Percentiles rank a stretch among this genome's conserved stretches.
Conservation (phyloP, 1,140 invertebrate genomes). For the Oncopeltus fasciatus region DNA sequence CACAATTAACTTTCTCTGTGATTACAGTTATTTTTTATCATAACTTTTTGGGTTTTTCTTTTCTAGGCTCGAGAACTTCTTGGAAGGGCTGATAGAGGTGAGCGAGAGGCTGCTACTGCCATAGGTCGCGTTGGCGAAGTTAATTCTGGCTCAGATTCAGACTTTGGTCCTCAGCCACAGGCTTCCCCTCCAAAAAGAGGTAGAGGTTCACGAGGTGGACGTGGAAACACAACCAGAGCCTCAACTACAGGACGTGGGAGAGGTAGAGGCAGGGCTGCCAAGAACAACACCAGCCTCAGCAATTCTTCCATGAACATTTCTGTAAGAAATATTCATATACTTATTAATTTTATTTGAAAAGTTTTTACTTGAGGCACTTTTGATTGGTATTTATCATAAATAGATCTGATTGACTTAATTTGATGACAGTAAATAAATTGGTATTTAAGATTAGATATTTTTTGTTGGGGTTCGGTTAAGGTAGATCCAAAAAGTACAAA, state of each 20-base stretch:
- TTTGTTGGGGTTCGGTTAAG: no score
- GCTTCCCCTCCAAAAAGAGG: no score
- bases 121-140: background rate
- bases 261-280: background rate
- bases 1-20: background rate
- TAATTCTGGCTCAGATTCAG: background rate
- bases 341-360: no score
- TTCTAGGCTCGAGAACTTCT: background rate
- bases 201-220: slow-evolving; percentile 2
- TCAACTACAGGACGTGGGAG: background rate
- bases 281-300: background rate
- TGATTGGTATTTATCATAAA: no score
- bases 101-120: no score
- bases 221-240: background rate
- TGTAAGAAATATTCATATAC: no score
- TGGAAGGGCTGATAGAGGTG: background rate
- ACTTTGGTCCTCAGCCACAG: background rate
- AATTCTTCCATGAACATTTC: no score
- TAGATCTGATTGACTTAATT: no score
- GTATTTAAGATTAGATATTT: no score
- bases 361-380: no score
- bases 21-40: background rate
- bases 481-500: no score
- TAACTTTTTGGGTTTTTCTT: background rate
- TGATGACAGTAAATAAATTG: no score